A percentile compares a stretch with the other conserved stretches of the same genome.
These are phyloP conservation scores for Ammodramus savannarum DNA, from an alignment of 2,113 vertebrate genomes.

Conservation along the genomic window DNA sequence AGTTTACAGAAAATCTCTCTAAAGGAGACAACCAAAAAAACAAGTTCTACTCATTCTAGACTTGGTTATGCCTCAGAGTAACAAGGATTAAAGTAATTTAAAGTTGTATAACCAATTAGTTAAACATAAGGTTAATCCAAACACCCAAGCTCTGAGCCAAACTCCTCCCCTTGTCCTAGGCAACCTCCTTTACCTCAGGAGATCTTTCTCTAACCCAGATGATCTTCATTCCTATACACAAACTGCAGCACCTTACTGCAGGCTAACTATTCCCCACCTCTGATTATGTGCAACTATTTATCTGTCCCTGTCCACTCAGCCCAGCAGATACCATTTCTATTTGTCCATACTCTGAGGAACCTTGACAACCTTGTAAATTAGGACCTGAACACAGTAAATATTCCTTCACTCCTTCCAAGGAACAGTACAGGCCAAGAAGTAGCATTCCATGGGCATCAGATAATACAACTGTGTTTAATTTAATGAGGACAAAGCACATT, in stretches of 20 bases:
- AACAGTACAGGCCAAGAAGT: background rate
- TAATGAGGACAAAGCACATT: background rate
- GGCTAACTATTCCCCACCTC: background rate
- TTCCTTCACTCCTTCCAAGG: background rate
- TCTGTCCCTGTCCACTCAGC: background rate
- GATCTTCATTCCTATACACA: background rate
- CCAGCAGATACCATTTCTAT: background rate
- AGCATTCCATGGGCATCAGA: background rate
- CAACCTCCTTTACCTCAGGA: background rate
- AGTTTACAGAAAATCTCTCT: background rate
- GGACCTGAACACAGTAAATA: background rate
- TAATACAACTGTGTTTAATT: background rate
- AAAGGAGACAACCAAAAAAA: rapidly evolving
- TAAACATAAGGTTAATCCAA: background rate
- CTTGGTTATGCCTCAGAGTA: background rate
- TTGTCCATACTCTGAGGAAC: background rate
- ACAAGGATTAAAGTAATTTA: background rate
- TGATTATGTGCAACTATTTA: background rate
- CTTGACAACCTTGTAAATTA: background rate
- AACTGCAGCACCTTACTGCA: background rate
- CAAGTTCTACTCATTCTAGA: background rate
- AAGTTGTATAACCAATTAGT: background rate
- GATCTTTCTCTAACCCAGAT: background rate
- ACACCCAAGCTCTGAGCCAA: background rate
- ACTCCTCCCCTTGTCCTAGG: background rate